phyloP scores from a whole-genome alignment of 2,113 vertebrate genomes.

The Eurypyga helias region DNA sequence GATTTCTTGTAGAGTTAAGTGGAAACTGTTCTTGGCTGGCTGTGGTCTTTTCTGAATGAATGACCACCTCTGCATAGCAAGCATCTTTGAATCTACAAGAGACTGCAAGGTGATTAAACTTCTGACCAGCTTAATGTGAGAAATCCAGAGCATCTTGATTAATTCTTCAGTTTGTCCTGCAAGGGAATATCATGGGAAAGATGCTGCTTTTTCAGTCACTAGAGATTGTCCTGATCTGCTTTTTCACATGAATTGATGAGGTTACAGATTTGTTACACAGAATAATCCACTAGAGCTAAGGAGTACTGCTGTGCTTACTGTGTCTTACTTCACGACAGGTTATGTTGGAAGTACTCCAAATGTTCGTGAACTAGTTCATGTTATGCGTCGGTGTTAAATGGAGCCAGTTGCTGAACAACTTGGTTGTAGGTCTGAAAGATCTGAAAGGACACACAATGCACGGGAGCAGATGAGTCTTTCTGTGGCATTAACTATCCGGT shows the following conservation, averaged over 20 bases:
- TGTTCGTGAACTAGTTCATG: background rate
- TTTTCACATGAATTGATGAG: background rate
- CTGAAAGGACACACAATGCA: background rate
- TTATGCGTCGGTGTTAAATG: background rate
- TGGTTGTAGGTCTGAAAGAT: background rate
- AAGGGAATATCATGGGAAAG: background rate
- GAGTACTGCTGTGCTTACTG: background rate
- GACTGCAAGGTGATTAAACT: background rate
- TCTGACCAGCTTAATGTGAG: background rate
- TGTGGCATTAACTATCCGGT: background rate
- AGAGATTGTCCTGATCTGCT: background rate
- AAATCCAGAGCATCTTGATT: background rate
- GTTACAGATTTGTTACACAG: background rate
- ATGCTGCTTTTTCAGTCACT: background rate
- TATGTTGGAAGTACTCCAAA: background rate
- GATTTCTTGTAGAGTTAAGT: background rate
- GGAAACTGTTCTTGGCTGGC: background rate
- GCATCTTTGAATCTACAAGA: background rate
- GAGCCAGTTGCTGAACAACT: background rate
- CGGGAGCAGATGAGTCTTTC: background rate
- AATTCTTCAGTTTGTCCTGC: background rate
- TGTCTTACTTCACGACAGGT: background rate
- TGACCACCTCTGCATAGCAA: background rate
- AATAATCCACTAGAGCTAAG: background rate
- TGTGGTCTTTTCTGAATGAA: background rate